A percentile compares a stretch with the other conserved stretches of the same genome.
phyloP scores from a whole-genome alignment of 2,888 invertebrate genomes.

The Macaria liturata region DNA sequence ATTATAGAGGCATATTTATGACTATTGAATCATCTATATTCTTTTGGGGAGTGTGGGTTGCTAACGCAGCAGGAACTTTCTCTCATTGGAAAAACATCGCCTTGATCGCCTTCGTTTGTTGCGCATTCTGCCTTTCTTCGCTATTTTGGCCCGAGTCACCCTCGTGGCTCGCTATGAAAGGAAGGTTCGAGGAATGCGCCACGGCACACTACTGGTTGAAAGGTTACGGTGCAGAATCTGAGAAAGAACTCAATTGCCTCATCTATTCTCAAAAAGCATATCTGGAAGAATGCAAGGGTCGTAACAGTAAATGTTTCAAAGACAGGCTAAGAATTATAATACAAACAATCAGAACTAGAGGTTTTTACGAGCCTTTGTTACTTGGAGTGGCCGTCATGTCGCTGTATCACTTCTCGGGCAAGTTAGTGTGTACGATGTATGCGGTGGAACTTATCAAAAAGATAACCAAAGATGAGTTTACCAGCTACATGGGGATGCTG shows the following conservation, averaged over 20 bases:
- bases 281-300: conserved; percentile 28
- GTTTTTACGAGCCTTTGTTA: conserved; percentile 53
- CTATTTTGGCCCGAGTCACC: conserved; percentile 56
- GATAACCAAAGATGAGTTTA: conserved; percentile 51
- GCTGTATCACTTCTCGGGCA: conserved; percentile 56
- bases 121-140: conserved; percentile 41
- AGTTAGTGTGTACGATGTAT: conserved; percentile 54
- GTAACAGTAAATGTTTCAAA: conserved; percentile 27
- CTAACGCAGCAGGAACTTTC: conserved; percentile 55
- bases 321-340: conserved; percentile 34
- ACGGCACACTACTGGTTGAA: conserved; percentile 50
- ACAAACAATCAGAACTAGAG: conserved; percentile 39
- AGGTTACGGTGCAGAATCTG: conserved; percentile 43
- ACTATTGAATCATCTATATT: conserved; percentile 54
- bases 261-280: conserved; percentile 47
- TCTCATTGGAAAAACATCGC: conserved; percentile 54
- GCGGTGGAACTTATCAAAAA: conserved; percentile 53
- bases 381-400: conserved; percentile 47
- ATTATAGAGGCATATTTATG: conserved; percentile 53
- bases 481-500: conserved; percentile 59
- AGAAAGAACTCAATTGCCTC: conserved; percentile 46
- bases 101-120: conserved; percentile 42
- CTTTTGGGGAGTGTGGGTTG: conserved; percentile 58
- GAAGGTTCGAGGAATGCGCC: conserved; percentile 51
- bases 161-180: conserved; percentile 56